Conservation (phyloP, 1,140 invertebrate genomes). For the Orchesella cincta region DNA sequence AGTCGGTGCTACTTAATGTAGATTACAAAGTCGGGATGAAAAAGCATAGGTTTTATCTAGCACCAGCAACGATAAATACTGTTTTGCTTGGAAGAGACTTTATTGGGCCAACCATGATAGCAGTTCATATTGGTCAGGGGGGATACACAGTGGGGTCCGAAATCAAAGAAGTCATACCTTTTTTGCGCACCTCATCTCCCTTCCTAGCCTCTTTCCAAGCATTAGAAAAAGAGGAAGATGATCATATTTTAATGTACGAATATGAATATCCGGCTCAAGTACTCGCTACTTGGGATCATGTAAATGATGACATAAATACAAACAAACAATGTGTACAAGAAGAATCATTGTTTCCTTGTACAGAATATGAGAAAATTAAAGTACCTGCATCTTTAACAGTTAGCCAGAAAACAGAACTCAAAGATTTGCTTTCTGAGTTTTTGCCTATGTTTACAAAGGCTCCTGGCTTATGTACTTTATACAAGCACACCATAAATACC, state of each 20-base stretch:
- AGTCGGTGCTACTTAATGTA: slow-evolving; percentile 15
- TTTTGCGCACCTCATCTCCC: neutral
- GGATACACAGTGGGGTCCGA: slow-evolving; percentile 30
- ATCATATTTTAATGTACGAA: neutral
- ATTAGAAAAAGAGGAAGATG: neutral
- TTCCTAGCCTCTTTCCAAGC: neutral
- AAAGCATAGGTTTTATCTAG: slow-evolving; percentile 28
- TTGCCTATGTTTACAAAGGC: slow-evolving; percentile 33
- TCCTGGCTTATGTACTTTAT: slow-evolving; percentile 32
- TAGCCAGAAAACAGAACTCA: neutral
- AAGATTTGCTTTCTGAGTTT: neutral
- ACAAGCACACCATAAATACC: slow-evolving; percentile 36
- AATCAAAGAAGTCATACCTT: neutral
- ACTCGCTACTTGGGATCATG: slow-evolving; percentile 1
- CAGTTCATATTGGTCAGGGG: neutral
- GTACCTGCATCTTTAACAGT: neutral
- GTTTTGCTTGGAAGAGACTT: slow-evolving; percentile 44
- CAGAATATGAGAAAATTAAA: neutral
- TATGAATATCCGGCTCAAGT: neutral
- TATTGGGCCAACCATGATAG: slow-evolving; percentile 20
- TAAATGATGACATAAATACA: neutral
- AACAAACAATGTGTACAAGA: neutral
- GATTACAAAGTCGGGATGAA: neutral
- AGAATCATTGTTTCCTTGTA: neutral
- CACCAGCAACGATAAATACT: slow-evolving; percentile 5